phyloP scores from a whole-genome alignment of 2,888 invertebrate species.

The Acanthococcus lagerstroemiae region DNA sequence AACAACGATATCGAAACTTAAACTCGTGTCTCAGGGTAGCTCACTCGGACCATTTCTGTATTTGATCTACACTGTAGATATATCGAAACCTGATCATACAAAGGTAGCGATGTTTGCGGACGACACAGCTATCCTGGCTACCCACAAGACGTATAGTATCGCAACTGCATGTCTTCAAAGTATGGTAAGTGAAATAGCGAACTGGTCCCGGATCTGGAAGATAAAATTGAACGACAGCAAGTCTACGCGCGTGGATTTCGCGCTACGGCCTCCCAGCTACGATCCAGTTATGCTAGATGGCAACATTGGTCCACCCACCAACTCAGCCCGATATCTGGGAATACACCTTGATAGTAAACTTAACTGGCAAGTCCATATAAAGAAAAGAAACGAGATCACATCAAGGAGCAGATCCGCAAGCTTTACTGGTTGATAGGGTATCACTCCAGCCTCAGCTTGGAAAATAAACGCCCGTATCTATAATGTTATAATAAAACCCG shows the following conservation, averaged over 20 bases:
- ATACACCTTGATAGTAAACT: background rate
- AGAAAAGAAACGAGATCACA: no score
- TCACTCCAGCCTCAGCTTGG: background rate
- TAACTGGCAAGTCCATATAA: background rate
- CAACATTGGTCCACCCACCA: background rate
- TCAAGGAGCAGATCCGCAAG: no score
- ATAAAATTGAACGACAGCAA: no score
- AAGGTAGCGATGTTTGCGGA: background rate
- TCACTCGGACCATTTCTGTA: background rate
- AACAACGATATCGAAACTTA: no score
- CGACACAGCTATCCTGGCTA: slow-evolving; percentile 28
- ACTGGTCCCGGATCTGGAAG: no score
- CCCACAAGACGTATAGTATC: background rate
- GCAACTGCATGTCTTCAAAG: background rate
- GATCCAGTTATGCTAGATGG: slow-evolving; percentile 26
- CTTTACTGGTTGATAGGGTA: background rate
- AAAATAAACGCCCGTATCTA: background rate
- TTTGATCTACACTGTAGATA: background rate
- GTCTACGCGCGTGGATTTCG: no score
- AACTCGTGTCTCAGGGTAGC: no score
- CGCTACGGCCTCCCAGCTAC: no score
- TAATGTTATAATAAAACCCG: background rate
- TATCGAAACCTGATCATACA: background rate
- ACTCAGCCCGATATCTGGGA: background rate
- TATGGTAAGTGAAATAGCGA: no score